Evolutionary conservation across 2,888 invertebrate species (phyloP).

Genomic region (Caenorhabditis wallacei): DNA sequence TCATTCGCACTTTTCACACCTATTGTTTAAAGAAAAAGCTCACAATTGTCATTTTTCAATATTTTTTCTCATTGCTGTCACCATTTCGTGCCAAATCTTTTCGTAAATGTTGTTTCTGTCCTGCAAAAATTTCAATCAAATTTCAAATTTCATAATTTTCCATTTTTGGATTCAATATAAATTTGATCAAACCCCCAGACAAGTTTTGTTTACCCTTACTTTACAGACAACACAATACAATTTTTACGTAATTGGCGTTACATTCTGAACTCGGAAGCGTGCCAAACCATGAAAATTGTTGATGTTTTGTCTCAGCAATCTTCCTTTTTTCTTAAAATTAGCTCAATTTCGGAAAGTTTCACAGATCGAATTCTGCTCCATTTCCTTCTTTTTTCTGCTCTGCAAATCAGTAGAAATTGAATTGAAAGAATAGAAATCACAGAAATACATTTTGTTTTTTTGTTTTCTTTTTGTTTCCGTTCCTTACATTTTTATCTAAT

Average conservation of each 20-base stretch:
- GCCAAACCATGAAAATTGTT: slow-evolving; percentile 1
- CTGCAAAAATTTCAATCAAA: too few species aligned
- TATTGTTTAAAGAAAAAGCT: slow-evolving; percentile 15
- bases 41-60: slow-evolving; percentile 8
- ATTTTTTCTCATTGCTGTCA: neutral
- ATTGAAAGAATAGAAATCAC: slow-evolving; percentile 6
- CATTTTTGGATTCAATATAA: too few species aligned
- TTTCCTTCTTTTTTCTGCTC: neutral
- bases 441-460: slow-evolving; percentile 25
- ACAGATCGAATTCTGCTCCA: slow-evolving; percentile 13
- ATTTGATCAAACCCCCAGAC: too few species aligned
- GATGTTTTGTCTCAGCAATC: slow-evolving; percentile 18
- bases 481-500: slow-evolving; percentile 39
- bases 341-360: slow-evolving; percentile 39
- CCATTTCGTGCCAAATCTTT: neutral
- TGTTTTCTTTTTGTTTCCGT: neutral
- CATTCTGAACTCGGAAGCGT: slow-evolving; percentile 19
- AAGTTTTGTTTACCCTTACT: too few species aligned
- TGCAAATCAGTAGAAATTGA: slow-evolving; percentile 15
- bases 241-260: neutral
- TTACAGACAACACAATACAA: neutral
- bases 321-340: slow-evolving; percentile 20
- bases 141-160: too few species aligned
- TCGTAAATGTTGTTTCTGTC: neutral
- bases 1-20: slow-evolving; percentile 30